phyloP scores from a whole-genome alignment of 2,888 invertebrate species.

The Silvanus unidentatus region DNA sequence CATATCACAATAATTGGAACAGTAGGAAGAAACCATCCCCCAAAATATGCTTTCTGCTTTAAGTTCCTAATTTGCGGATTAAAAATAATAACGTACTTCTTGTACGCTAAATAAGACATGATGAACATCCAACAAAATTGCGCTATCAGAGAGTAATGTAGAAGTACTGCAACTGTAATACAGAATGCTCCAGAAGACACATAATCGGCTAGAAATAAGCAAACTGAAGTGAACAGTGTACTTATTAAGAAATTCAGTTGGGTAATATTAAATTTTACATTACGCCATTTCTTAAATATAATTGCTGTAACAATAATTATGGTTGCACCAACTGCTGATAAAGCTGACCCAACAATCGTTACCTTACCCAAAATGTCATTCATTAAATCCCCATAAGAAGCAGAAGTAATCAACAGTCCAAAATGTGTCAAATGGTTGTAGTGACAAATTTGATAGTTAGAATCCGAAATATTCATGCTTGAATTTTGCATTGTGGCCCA shows the following conservation, averaged over 20 bases:
- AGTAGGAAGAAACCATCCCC: no score
- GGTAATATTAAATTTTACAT: background rate
- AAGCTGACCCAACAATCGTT: background rate
- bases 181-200: background rate
- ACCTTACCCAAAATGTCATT: background rate
- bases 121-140: conserved; percentile 1
- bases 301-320: background rate
- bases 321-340: background rate
- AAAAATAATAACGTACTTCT: background rate
- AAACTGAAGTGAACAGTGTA: background rate
- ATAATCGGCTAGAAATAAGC: background rate
- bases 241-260: background rate
- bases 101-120: background rate
- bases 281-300: background rate
- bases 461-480: background rate
- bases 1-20: no score
- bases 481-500: background rate
- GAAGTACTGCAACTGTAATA: background rate
- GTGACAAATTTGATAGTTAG: background rate
- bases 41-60: no score
- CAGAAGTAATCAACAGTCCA: background rate
- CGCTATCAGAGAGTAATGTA: background rate
- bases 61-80: background rate
- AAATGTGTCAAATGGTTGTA: background rate
- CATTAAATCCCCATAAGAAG: background rate